Conservation (phyloP, 2,888 invertebrate species). For the Hemaris fuciformis region DNA sequence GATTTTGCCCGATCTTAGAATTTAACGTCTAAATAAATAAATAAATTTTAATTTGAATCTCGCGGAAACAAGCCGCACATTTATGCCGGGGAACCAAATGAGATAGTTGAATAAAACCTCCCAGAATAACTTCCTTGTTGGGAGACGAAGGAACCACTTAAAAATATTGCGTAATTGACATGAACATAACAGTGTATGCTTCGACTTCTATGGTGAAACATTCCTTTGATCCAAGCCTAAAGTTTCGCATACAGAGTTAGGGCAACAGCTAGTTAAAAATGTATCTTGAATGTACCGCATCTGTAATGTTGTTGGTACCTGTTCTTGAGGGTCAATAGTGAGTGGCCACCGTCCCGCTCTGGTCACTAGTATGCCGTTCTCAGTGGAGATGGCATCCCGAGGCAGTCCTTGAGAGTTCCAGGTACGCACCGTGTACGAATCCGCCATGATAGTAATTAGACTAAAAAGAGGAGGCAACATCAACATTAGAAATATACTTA, state of each 20-base stretch:
- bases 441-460: slow-evolving; percentile 87
- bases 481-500: slow-evolving; percentile 26
- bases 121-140: too few species aligned
- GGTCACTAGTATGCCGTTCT: slow-evolving; percentile 95
- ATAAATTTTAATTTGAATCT: too few species aligned
- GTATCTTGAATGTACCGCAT: not conserved
- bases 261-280: not conserved
- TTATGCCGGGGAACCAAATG: too few species aligned
- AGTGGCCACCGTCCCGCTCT: slow-evolving; percentile 92
- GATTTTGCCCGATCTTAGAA: too few species aligned
- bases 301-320: slow-evolving; percentile 77
- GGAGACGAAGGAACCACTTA: too few species aligned
- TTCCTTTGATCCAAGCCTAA: not conserved
- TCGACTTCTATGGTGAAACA: too few species aligned
- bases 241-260: not conserved
- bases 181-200: too few species aligned
- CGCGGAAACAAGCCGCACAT: too few species aligned
- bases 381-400: slow-evolving; percentile 92
- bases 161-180: too few species aligned
- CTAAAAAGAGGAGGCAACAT: slow-evolving; percentile 63
- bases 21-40: too few species aligned
- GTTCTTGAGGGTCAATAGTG: slow-evolving; percentile 97
- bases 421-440: slow-evolving; percentile 91
- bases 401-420: slow-evolving; percentile 96
- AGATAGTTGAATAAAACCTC: too few species aligned